Base-by-base conservation (phyloP, 2,113 vertebrate genomes). In the Eclectus roratus region DNA sequence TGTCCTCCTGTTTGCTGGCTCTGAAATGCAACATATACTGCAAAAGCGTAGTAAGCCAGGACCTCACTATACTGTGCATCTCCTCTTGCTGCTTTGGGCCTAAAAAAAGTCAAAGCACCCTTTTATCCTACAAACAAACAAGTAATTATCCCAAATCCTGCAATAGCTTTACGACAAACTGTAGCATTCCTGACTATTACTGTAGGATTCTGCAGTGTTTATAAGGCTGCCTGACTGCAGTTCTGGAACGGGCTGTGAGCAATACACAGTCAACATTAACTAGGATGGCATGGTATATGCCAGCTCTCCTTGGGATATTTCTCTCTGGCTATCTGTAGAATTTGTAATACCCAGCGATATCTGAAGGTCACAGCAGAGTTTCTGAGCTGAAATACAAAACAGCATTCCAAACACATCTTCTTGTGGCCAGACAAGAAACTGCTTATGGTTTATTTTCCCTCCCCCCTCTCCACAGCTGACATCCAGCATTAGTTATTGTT, bases 361-460 rank as follows among this genome's bases (percentile, higher is more conserved):
- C 96, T 96, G 96, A 97, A 96, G 95, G 96, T 97, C 97, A 97
- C 87, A 91, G 79, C 37, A 86, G 87, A 96, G 93, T 96, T 92
- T 97, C 91, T 90, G 91, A 94, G 85, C 71, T 68, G 94, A 96
- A 97, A 95, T 89, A 88, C 77, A 96, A 96, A 97, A 91, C 71
- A 84, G 82, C 92, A 95, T 97, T 97, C 95, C 91, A 96, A 94
- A 96, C 90, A 91, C 92, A 91, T 95, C 89, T 97, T 96, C 76
- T 58, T 58, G 58, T 61, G 95, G 88, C 85, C 93, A 96, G 96
- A 95, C 46, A 83, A 96, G 87, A 96, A 97, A 97, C 83, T 56
- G 91, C 81, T 95, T 93, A 74, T 60, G 89, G 91, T 96, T 97
- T 97, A 93, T 96, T 97, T 97, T 95, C 82, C 80, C 94, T 95